These are phyloP conservation scores for Tenebrio molitor DNA, from an alignment of 1,140 invertebrate genomes.

Conservation along the genomic window DNA sequence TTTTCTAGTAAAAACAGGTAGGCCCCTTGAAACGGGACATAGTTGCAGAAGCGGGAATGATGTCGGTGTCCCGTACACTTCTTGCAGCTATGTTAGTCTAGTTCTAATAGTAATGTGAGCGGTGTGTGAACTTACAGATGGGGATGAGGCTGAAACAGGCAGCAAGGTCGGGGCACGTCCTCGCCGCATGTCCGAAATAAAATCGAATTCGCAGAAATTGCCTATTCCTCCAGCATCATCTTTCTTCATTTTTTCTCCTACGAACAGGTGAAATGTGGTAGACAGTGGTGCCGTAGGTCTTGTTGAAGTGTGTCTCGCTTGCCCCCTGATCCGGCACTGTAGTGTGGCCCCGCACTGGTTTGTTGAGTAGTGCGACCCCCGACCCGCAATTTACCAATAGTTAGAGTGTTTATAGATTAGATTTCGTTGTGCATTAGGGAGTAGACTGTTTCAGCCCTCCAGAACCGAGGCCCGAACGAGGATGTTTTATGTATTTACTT, in stretches of 20 bases:
- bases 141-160: slow-evolving; percentile 73
- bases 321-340: slow-evolving; percentile 55
- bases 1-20: slow-evolving; percentile 95
- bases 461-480: not conserved
- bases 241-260: slow-evolving; percentile 96
- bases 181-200: slow-evolving; percentile 92
- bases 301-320: slow-evolving; percentile 60
- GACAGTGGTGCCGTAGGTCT: slow-evolving; percentile 60
- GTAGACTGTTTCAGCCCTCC: slow-evolving; percentile 33
- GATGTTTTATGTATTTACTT: slow-evolving; percentile 9
- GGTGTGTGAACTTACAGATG: slow-evolving; percentile 65
- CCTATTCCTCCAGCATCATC: slow-evolving; percentile 95
- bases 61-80: slow-evolving; percentile 50
- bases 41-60: slow-evolving; percentile 60
- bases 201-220: slow-evolving; percentile 85
- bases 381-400: slow-evolving; percentile 51
- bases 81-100: slow-evolving; percentile 63
- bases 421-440: slow-evolving; percentile 24
- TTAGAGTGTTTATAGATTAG: slow-evolving; percentile 40
- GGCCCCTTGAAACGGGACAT: slow-evolving; percentile 59
- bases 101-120: slow-evolving; percentile 63
- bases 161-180: slow-evolving; percentile 82
- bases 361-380: slow-evolving; percentile 54
- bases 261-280: slow-evolving; percentile 83
- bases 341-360: slow-evolving; percentile 58